Evolutionary conservation across 1,140 invertebrate species (phyloP), one percentile per base, ranked within the genome.

Genomic region (Cylas formicarius): DNA sequence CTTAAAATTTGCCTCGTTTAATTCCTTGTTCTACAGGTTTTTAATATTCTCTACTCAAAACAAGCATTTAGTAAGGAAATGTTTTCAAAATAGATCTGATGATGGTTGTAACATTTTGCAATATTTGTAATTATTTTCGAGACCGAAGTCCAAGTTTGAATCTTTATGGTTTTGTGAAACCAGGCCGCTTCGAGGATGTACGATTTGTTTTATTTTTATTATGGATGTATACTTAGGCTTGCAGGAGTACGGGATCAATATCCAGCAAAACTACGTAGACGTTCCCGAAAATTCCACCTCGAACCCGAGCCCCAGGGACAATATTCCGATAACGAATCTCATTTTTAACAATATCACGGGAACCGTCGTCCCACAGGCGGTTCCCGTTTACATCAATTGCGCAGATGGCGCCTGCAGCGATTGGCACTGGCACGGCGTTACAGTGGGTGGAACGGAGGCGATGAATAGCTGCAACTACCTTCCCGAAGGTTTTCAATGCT

Each of bases 311-410:
- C 32, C 42, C 14, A 17, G 26, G 18, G 36, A 44, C n/a, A 44
- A 44, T 19, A 44, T 44, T 28, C 42, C 42, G 2, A 44, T 44
- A 21, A 26, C 2, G 28, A 11, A 33, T 34, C 22, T 44, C 16
- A 17, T 5, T n/a, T 35, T 44, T 8, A 16, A n/a, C 14, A 35
- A 44, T 18, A 36, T 44, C 29, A 4, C 14, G 16, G 42, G 42
- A 17, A 8, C 1, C 10, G 42, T 35, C 4, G 3, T 11, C 10
- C 14, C 27, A 19, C 8, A 16, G 2, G 29, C 42, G 1, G 20
- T 36, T 8, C 42, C 42, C 27, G 10, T 34, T 11, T 44, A 35
- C 21, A 44, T 44, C 19, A 6, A 23, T 4, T 43, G 40, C 18
- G 40, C 40, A 13, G 29, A 32, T 10, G 40, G 23, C 8, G 40